Evolutionary conservation across 2,888 invertebrate species (phyloP).

Genomic region (Idaea straminata): DNA sequence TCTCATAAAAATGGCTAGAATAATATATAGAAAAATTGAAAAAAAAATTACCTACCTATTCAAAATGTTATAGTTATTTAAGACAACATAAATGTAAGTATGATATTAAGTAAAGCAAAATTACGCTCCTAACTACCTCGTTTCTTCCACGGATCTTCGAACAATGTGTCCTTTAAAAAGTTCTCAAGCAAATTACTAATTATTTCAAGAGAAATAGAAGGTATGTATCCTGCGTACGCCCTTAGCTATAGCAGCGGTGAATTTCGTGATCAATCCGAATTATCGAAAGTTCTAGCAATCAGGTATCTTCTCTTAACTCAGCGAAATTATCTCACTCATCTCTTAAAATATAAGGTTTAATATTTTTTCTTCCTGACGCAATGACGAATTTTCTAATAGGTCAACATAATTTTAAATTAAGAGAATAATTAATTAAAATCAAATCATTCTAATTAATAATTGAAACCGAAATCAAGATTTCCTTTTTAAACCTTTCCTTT

Average conservation of each 20-base stretch:
- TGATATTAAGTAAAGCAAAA: too few species aligned
- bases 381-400: background rate
- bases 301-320: background rate
- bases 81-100: too few species aligned
- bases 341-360: background rate
- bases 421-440: background rate
- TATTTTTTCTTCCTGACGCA: background rate
- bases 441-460: background rate
- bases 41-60: too few species aligned
- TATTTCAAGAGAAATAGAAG: background rate
- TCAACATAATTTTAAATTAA: background rate
- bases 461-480: slow-evolving; percentile 8
- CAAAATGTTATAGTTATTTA: too few species aligned
- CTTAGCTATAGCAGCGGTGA: background rate
- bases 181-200: background rate
- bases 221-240: too few species aligned
- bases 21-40: too few species aligned
- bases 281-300: background rate
- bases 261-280: background rate
- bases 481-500: slow-evolving; percentile 13
- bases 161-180: background rate
- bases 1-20: too few species aligned
- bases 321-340: background rate
- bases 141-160: background rate
- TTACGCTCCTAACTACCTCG: too few species aligned